Evolutionary conservation across 2,113 vertebrate genomes (phyloP).

Genomic region (Corapipo altera): DNA sequence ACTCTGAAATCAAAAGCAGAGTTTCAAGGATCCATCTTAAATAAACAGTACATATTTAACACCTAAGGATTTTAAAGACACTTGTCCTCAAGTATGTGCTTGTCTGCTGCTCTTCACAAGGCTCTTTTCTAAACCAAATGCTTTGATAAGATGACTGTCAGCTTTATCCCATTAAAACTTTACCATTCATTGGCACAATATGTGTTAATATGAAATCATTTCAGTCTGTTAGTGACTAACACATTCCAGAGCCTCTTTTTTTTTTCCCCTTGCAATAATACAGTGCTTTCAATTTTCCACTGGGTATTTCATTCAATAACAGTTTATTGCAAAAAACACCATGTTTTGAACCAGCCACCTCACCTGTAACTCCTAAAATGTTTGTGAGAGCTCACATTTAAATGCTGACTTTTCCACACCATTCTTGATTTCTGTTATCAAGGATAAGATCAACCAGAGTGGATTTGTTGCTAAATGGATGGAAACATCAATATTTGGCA

Average conservation of each 20-base stretch:
- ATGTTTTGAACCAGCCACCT: background rate
- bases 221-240: background rate
- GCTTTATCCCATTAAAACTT: background rate
- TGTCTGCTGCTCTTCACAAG: background rate
- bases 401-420: background rate
- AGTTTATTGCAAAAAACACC: background rate
- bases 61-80: background rate
- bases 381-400: background rate
- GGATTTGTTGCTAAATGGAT: background rate
- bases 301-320: background rate
- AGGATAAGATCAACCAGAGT: background rate
- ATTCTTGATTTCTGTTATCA: background rate
- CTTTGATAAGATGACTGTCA: background rate
- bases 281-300: background rate
- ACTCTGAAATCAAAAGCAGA: background rate
- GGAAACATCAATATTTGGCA: background rate
- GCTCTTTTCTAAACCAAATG: background rate
- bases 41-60: background rate
- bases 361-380: background rate
- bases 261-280: background rate
- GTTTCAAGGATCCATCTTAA: background rate
- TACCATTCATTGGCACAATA: background rate
- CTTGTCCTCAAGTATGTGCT: background rate
- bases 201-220: background rate
- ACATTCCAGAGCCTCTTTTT: background rate